Base-by-base conservation (phyloP, 1,140 invertebrate genomes). In the Drosophila miranda region DNA sequence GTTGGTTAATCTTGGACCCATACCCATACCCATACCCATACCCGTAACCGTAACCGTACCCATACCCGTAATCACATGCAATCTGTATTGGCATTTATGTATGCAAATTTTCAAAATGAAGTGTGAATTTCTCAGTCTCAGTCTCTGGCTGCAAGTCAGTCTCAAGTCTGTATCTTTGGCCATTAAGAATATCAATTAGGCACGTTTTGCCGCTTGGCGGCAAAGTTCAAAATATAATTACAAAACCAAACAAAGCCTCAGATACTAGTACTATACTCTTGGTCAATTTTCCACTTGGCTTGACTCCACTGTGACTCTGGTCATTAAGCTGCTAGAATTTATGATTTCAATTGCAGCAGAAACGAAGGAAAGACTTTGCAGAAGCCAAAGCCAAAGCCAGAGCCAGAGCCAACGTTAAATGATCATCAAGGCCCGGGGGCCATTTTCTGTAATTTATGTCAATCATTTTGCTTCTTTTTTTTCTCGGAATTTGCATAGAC, bases 81-180 rank as follows among this genome's bases (percentile, higher is more conserved):
- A 79, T 84, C 71, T 64, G 58, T 59, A 66, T 64, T 67, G 58
- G 44, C 54, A 82, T 72, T 74, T 79, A 70, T 70, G 46, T 73
- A 84, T 83, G 80, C 80, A 84, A 84, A 83, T 83, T 38, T 60
- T 46, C 67, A 75, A 57, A 57, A 72, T 73, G 56, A 83, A 84
- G 80, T 86, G 80, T 80, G 76, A 83, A 83, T 83, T 83, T 66
- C 72, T 59, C 54, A 63, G 64, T 66, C 72, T 55, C 54, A 58
- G 64, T 68, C 64, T 53, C 34, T 53, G 48, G 46, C 43, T 11
- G 3, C 3, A 9, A 3, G 3, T 34, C 30, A 4, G 30, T 34
- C 30, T 34, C 30, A 9, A 4, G 30, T 72, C 43, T 67, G 23
- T 69, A 44, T 62, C 49, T 55, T 60, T 55, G 76, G 70, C 70